Base-by-base conservation (phyloP, 2,888 invertebrate species). In the Hanleya hanleyi region DNA sequence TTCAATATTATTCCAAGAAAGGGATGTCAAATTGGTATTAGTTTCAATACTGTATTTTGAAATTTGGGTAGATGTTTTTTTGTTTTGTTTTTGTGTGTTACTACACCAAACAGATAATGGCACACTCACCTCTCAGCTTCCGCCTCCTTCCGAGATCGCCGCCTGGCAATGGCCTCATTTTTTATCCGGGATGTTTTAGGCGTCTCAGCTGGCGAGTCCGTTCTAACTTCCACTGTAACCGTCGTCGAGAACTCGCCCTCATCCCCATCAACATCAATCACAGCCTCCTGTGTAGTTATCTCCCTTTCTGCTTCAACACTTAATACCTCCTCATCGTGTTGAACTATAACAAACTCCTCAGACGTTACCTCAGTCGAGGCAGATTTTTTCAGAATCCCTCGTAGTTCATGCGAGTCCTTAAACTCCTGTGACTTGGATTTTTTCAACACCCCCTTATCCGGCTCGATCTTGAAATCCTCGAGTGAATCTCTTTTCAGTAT, bases 341-440 rank as follows among this genome's bases (percentile, higher is more conserved):
- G 18, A 1, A 47, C n/a, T 26, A 47, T 33, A 4, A 29, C 49
- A 41, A 18, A 67, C 4, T 41, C 38, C 47, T 7, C 47, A 7
- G 47, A 67, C 33, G 9, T 3, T 15, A 49, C 32, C 32, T 49
- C 41, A 22, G 18, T 38, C n/a, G 67, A 67, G 3, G 67, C 18
- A 18, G 38, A 83, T 69, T 81, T 84, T 68, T 85, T 84, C 15
- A 83, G 74, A 69, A 83, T 84, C 50, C 82, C 77, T 75, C 73
- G 67, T 15, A 47, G 38, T 32, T 67, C 49, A 4, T 65, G 37
- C 15, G 67, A 33, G 15, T 67, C 47, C 12, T 67, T 47, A n/a
- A 47, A 35, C 15, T 67, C 67, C n/a, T 47, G 49, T n/a, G 49
- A 47, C 4, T 41, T 51, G 5, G 36, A n/a, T 37, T 69, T 33